Percentiles rank a stretch among this genome's conserved stretches.
phyloP scores from a whole-genome alignment of 2,888 invertebrate species.

The Agelastica alni region DNA sequence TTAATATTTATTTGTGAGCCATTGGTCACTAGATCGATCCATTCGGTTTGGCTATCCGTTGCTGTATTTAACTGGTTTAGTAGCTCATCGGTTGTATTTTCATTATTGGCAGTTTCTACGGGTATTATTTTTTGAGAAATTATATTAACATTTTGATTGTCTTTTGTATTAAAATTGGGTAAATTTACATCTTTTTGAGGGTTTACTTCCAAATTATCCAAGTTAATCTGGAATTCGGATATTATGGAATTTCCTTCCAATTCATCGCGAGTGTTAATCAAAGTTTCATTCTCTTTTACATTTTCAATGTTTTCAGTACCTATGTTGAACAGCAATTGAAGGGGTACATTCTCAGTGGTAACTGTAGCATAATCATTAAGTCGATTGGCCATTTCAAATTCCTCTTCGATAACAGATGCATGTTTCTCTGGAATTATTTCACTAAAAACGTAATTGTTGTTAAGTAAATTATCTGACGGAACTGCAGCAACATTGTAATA shows the following conservation, averaged over 20 bases:
- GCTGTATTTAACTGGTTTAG: background rate
- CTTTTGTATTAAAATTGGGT: background rate
- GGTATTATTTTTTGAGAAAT: conserved; percentile 6
- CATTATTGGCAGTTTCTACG: background rate
- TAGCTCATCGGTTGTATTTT: background rate
- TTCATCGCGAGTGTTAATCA: conserved; percentile 50
- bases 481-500: conserved; percentile 34
- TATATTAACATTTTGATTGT: background rate
- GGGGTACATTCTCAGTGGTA: conserved; percentile 53
- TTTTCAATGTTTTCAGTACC: conserved; percentile 55
- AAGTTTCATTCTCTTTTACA: conserved; percentile 51
- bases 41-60: conserved; percentile 7
- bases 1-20: background rate
- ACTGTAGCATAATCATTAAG: conserved; percentile 56
- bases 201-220: conserved; percentile 11
- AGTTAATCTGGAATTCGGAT: conserved; percentile 54
- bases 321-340: conserved; percentile 54
- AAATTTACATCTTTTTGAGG: background rate
- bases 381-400: conserved; percentile 54
- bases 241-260: conserved; percentile 55
- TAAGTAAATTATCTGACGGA: conserved; percentile 30
- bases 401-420: conserved; percentile 50
- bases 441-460: conserved; percentile 31
- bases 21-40: conserved; percentile 6
- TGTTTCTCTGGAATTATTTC: conserved; percentile 43